Evolutionary conservation across 2,797 vertebrate species (phyloP).

Genomic region (Lutjanus argentimaculatus): DNA sequence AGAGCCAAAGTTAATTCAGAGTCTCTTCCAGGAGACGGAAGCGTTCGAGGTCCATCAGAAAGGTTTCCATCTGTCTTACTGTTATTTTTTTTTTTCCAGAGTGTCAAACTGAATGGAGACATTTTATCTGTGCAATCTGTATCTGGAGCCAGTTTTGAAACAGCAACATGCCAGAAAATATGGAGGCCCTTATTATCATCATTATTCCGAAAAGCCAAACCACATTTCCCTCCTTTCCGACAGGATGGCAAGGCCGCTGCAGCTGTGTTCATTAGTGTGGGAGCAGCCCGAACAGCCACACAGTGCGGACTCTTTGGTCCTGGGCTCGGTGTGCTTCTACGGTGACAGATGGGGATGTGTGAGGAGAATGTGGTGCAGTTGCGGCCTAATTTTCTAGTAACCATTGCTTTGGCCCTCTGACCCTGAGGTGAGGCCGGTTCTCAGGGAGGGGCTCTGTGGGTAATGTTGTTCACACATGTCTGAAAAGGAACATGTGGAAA

Average conservation of each 20-base stretch:
- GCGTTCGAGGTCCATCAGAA: constrained; percentile 56
- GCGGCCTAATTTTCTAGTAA: constrained; percentile 84
- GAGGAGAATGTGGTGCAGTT: constrained; percentile 81
- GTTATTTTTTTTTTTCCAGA: constrained; percentile 22
- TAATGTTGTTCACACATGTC: constrained; percentile 87
- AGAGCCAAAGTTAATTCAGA: constrained; percentile 58
- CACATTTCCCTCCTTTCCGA: constrained; percentile 64
- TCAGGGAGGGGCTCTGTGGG: constrained; percentile 75
- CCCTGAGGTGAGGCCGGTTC: constrained; percentile 83
- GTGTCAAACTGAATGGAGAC: constrained; percentile 72
- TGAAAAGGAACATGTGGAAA: constrained; percentile 84
- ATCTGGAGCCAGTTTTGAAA: constrained; percentile 68
- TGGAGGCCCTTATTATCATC: constrained; percentile 72
- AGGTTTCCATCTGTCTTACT: constrained; percentile 61
- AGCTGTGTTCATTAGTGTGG: constrained; percentile 86
- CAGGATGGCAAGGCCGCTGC: constrained; percentile 71
- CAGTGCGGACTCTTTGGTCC: constrained; percentile 67
- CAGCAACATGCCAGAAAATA: constrained; percentile 67
- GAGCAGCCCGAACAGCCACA: constrained; percentile 65
- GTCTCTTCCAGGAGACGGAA: constrained; percentile 46
- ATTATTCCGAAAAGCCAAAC: constrained; percentile 69
- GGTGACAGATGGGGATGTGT: constrained; percentile 86
- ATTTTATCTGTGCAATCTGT: constrained; percentile 59
- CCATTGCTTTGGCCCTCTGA: constrained; percentile 82
- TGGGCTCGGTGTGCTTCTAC: constrained; percentile 71